Percentiles rank a stretch among this genome's conserved stretches.
Conservation (phyloP, 2,797 vertebrate species). For the Orientallactaga sibirica region DNA sequence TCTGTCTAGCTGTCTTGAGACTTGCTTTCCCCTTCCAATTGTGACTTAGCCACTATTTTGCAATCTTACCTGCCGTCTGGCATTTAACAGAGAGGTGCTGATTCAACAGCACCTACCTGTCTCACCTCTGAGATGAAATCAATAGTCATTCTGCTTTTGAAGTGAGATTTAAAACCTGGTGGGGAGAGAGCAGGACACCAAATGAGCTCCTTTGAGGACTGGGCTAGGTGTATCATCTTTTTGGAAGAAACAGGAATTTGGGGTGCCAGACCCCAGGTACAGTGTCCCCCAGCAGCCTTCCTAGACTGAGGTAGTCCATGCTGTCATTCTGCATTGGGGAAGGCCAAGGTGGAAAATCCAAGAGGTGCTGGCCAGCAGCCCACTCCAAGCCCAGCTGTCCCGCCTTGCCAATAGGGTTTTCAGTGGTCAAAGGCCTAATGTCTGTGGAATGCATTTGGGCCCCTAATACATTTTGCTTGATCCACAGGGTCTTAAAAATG, state of each 20-base stretch:
- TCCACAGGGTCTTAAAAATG: not conserved
- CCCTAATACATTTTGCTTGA: slow-evolving; percentile 50
- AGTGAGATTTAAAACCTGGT: not conserved
- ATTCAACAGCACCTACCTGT: slow-evolving; percentile 49
- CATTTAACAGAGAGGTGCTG: slow-evolving; percentile 55
- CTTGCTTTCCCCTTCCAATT: slow-evolving; percentile 15
- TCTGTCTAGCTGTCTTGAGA: not conserved
- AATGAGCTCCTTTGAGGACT: not conserved
- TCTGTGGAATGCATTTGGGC: not conserved
- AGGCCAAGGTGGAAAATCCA: slow-evolving; percentile 49
- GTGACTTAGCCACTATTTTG: slow-evolving; percentile 37
- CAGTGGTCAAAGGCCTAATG: not conserved
- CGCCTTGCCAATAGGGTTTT: not conserved
- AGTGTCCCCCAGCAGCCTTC: not conserved
- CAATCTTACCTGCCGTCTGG: slow-evolving; percentile 23
- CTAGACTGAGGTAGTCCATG: too few species aligned
- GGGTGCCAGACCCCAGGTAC: not conserved
- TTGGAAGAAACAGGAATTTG: not conserved
- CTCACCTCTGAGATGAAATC: slow-evolving; percentile 39
- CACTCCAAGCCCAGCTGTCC: not conserved
- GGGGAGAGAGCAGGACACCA: not conserved
- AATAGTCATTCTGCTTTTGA: slow-evolving; percentile 57
- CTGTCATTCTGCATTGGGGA: not conserved
- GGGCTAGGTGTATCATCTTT: not conserved
- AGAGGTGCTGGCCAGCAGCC: slow-evolving; percentile 30